Base-by-base conservation (phyloP, 2,797 vertebrate genomes). In the Cryptoblepharus egeriae region DNA sequence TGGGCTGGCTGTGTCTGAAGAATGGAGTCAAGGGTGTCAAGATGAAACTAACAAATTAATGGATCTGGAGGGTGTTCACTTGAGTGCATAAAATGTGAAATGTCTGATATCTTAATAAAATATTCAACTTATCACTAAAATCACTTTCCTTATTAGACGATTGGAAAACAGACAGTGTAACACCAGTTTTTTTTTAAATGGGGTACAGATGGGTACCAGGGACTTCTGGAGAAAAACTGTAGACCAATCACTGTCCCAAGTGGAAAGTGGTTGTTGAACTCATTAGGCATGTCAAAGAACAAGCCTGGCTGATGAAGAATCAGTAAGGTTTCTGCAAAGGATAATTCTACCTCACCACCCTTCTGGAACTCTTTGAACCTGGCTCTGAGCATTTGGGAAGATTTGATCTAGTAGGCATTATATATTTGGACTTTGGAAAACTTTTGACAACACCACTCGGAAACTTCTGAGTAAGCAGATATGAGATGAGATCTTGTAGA, bases 71-170 rank as follows among this genome's bases (percentile, higher is more conserved):
- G 2, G 39, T 10, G 20, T 18, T 12, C 7, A 15, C 55, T 55
- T 11, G 3, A 30, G 24, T 35, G 68, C 20, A 45, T 37, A 32
- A 60, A 69, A 60, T 22, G 55, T 42, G 20, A 30, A 74, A 18
- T 9, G 35, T n/a, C 55, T 76, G 55, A 35, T 69, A 52, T 76
- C 55, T 20, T 20, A 82, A 82, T 76, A 76, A 82, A 75, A 69
- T 26, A 45, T 26, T 68, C 63, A 58, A 63, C 39, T 26, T 5
- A 26, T 64, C 18, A 2, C 71, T 64, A 24, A 39, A 57, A 32
- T 55, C n/a, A 3, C n/a, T 4, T 22, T 26, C 2, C 18, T 79
- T 75, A 6, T 30, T 24, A 63, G 30, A 70, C 7, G 18, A 3
- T 45, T 68, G 6, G 37, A 18, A 58, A 26, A n/a, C 15, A 42